These are phyloP conservation scores for Uloborus diversus DNA, from an alignment of 1,140 invertebrate species.

Conservation along the genomic window DNA sequence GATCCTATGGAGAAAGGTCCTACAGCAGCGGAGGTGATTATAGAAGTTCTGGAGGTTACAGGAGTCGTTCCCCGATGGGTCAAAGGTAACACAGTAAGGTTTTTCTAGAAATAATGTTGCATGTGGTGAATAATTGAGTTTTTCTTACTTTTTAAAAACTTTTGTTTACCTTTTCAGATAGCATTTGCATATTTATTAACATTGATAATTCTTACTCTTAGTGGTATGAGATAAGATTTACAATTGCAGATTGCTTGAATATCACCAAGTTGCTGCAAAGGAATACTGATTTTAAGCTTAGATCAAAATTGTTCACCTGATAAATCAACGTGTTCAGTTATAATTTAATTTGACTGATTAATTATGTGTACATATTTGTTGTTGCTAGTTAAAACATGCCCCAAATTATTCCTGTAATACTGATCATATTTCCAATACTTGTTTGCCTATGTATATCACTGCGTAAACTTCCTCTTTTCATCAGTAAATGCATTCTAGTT, in stretches of 20 bases:
- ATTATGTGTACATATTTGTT: no score
- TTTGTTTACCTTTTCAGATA: background rate
- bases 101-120: background rate
- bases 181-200: background rate
- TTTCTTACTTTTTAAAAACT: constrained; percentile 3
- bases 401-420: no score
- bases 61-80: constrained; percentile 50
- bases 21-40: constrained; percentile 39
- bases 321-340: no score
- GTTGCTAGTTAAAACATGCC: no score
- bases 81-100: constrained; percentile 16
- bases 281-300: no score
- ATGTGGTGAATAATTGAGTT: background rate
- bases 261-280: background rate
- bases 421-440: background rate
- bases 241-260: background rate
- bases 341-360: no score
- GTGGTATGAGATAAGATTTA: background rate
- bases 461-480: background rate
- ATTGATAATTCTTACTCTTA: background rate
- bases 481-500: background rate
- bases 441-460: background rate
- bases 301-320: no score
- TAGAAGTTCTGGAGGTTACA: constrained; percentile 22
- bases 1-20: constrained; percentile 5